phyloP scores from a whole-genome alignment of 2,113 vertebrate genomes.

The Eira barbara region DNA sequence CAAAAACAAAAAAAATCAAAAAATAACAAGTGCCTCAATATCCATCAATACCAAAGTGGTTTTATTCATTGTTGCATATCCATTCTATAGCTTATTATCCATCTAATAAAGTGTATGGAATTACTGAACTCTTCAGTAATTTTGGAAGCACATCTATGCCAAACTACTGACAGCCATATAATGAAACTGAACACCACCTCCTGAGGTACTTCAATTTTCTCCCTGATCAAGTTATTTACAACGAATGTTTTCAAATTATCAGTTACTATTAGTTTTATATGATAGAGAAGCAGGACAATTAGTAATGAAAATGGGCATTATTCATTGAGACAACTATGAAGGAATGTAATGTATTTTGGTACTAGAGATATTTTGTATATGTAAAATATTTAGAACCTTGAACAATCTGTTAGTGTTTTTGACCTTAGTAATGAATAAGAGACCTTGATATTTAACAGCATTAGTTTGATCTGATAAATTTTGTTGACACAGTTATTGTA shows the following conservation, averaged over 20 bases:
- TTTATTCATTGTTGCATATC: background rate
- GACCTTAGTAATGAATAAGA: background rate
- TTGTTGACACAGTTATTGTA: background rate
- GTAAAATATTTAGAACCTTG: background rate
- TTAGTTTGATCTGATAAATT: background rate
- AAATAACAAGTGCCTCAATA: background rate
- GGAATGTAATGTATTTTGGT: background rate
- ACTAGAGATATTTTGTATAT: background rate
- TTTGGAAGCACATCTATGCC: background rate
- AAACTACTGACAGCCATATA: background rate
- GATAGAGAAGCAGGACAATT: background rate
- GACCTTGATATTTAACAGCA: background rate
- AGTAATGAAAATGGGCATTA: background rate
- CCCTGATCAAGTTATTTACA: background rate
- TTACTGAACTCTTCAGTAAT: background rate
- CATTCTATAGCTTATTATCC: background rate
- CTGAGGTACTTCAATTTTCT: background rate
- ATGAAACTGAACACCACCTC: background rate
- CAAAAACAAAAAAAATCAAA: background rate
- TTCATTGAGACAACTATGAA: background rate
- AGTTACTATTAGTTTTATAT: background rate
- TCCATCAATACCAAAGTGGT: background rate
- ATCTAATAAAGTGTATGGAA: background rate
- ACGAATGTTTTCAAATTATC: background rate
- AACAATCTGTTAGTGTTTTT: background rate